These are phyloP conservation scores for Neomicropteryx cornuta DNA, from an alignment of 1,140 invertebrate species.

Conservation along the genomic window DNA sequence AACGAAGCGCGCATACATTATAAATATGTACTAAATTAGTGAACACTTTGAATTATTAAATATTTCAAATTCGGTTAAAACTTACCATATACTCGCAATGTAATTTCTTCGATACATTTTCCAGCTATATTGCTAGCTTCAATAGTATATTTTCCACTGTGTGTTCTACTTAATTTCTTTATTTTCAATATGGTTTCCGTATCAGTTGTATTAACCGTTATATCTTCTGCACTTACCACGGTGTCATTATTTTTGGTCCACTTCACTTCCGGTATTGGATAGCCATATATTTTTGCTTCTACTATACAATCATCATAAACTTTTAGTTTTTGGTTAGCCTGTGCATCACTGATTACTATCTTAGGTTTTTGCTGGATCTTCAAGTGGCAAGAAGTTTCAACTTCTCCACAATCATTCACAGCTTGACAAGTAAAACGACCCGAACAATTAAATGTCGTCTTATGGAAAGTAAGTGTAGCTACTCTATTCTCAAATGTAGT, in stretches of 20 bases:
- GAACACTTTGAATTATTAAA: conserved; percentile 3
- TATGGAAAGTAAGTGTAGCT: conserved; percentile 57
- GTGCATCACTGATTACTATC: conserved; percentile 47
- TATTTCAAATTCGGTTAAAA: conserved; percentile 6
- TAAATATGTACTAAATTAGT: conserved; percentile 4
- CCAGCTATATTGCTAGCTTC: conserved; percentile 61
- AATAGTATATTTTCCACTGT: conserved; percentile 54
- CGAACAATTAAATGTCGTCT: conserved; percentile 49
- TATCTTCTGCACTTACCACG: conserved; percentile 36
- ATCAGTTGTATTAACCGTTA: conserved; percentile 46
- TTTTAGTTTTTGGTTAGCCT: conserved; percentile 46
- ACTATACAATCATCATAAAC: conserved; percentile 51
- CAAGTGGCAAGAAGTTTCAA: conserved; percentile 54
- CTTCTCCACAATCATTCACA: conserved; percentile 58
- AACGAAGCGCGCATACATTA: background rate
- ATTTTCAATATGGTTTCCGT: conserved; percentile 49
- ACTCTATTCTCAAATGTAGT: conserved; percentile 62
- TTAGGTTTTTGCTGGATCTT: conserved; percentile 55
- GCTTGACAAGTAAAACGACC: conserved; percentile 62
- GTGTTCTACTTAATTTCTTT: conserved; percentile 43
- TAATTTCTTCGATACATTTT: conserved; percentile 53
- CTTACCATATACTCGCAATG: conserved; percentile 69
- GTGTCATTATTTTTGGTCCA: conserved; percentile 53
- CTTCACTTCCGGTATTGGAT: conserved; percentile 51
- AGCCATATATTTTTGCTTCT: conserved; percentile 48